These are phyloP conservation scores for Baryphthengus martii DNA, from an alignment of 2,113 vertebrate genomes.

Conservation along the genomic window DNA sequence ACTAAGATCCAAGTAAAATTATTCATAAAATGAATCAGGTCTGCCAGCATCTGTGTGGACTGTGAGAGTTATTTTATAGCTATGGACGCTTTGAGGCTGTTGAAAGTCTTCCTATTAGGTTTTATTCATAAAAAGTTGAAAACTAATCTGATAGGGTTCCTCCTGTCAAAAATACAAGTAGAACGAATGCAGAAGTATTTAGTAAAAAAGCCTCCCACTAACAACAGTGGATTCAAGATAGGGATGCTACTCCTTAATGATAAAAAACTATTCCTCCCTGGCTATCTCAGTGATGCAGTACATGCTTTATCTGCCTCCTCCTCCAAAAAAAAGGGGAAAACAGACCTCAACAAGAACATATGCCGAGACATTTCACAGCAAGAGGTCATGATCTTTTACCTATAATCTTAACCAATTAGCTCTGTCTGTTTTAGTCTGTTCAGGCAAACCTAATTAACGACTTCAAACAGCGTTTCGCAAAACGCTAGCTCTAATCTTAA, in stretches of 20 bases:
- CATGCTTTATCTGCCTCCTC: neutral
- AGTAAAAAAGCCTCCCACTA: neutral
- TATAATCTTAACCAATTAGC: neutral
- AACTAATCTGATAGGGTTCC: neutral
- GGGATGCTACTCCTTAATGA: neutral
- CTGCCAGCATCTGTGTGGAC: neutral
- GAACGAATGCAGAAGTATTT: neutral
- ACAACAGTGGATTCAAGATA: neutral
- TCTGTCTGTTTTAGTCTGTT: neutral
- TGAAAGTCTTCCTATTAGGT: neutral
- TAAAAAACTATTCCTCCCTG: neutral
- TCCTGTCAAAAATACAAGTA: neutral
- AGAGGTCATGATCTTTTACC: neutral
- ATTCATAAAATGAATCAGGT: conserved; percentile 47
- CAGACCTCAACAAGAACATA: neutral
- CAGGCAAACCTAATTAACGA: conserved; percentile 6
- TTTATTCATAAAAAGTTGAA: neutral
- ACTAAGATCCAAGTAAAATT: conserved; percentile 36
- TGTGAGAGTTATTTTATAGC: neutral
- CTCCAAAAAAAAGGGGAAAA: fast-evolving
- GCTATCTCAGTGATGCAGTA: fast-evolving
- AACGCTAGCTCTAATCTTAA: conserved; percentile 4
- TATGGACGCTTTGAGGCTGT: neutral
- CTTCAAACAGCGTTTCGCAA: neutral
- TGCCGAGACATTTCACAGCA: neutral